A percentile compares a stretch with the other conserved stretches of the same genome.
Evolutionary conservation across 2,888 invertebrate species (phyloP).

Genomic region (Azorinus chamasolen): DNA sequence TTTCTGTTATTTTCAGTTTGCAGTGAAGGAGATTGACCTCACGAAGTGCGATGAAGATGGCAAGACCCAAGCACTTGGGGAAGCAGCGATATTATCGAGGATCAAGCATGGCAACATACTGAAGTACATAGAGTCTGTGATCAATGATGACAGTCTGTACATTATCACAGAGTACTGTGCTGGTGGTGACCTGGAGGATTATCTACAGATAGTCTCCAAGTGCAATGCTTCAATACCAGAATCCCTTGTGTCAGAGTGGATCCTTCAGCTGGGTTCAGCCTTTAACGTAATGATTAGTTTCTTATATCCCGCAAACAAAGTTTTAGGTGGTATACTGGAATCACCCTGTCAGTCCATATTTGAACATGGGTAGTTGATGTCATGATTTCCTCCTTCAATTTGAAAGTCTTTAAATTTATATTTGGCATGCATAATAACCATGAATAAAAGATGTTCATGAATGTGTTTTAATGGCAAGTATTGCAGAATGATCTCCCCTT

Average conservation of each 20-base stretch:
- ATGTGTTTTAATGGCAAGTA: too few species aligned
- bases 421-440: too few species aligned
- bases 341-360: too few species aligned
- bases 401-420: too few species aligned
- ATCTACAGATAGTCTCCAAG: constrained; percentile 61
- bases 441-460: too few species aligned
- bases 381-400: too few species aligned
- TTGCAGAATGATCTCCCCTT: too few species aligned
- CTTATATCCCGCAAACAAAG: too few species aligned
- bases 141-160: constrained; percentile 69
- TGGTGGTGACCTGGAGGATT: constrained; percentile 72
- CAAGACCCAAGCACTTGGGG: constrained; percentile 63
- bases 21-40: constrained; percentile 75
- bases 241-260: constrained; percentile 67
- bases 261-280: constrained; percentile 69
- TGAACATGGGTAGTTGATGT: too few species aligned
- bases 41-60: constrained; percentile 66
- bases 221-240: constrained; percentile 55
- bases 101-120: constrained; percentile 69
- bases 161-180: constrained; percentile 77
- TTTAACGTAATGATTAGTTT: constrained; percentile 55
- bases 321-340: too few species aligned
- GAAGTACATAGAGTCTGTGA: constrained; percentile 72
- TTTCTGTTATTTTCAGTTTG: constrained; percentile 65
- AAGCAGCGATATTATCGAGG: constrained; percentile 67